Evolutionary conservation across 2,113 vertebrate species (phyloP).

Genomic region (Mormyrus iriodes): DNA sequence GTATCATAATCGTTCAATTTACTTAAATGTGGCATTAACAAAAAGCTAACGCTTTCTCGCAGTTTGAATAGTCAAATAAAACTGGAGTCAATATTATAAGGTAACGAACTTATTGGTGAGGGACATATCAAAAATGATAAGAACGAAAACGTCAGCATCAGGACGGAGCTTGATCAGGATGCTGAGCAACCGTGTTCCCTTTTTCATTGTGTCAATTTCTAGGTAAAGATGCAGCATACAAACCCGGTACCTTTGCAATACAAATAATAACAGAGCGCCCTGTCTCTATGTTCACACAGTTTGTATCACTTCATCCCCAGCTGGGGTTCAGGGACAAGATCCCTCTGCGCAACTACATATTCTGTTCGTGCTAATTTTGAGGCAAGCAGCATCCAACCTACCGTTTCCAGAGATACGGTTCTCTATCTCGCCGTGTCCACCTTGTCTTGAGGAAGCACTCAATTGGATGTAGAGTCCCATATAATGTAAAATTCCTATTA

Average conservation of each 20-base stretch:
- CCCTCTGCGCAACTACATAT: neutral
- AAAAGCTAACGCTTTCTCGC: neutral
- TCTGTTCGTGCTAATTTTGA: neutral
- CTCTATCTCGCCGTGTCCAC: conserved; percentile 66
- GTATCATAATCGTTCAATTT: neutral
- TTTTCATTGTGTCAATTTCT: neutral
- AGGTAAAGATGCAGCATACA: neutral
- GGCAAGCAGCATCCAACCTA: conserved; percentile 50
- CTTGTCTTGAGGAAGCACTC: conserved; percentile 67
- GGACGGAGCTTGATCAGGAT: neutral
- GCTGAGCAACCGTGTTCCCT: neutral
- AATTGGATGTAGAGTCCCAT: conserved; percentile 89
- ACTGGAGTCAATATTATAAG: neutral
- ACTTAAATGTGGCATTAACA: neutral
- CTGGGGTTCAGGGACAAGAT: neutral
- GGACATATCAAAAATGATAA: neutral
- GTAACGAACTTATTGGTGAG: neutral
- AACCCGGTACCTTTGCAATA: neutral
- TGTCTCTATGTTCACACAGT: neutral
- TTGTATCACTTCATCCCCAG: neutral
- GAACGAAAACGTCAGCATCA: neutral
- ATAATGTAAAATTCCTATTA: conserved; percentile 82
- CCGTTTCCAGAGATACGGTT: conserved; percentile 79
- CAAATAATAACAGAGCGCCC: neutral
- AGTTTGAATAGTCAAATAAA: neutral